Percentiles rank a stretch among this genome's conserved stretches.
Evolutionary conservation across 2,888 invertebrate species (phyloP).

Genomic region (Masnerella sp.): DNA sequence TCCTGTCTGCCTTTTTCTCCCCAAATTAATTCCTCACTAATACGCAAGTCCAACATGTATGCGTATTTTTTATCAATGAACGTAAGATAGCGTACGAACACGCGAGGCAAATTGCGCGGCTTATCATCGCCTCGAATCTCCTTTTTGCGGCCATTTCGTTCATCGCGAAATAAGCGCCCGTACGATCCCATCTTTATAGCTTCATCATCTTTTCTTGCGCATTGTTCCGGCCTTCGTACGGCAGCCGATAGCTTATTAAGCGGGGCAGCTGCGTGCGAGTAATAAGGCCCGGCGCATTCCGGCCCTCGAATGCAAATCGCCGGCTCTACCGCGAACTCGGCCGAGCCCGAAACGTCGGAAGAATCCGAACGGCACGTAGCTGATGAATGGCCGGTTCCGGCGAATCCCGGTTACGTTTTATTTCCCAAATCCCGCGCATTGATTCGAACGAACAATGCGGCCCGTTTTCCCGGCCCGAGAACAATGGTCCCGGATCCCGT

Average conservation of each 20-base stretch:
- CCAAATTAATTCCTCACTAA: too few species aligned
- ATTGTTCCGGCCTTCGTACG: slow-evolving; percentile 66
- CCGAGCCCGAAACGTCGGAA: background rate
- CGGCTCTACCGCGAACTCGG: too few species aligned
- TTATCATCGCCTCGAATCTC: slow-evolving; percentile 26
- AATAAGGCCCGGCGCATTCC: slow-evolving; percentile 68
- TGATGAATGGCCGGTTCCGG: too few species aligned
- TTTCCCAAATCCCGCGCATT: slow-evolving; percentile 13
- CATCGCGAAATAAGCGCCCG: slow-evolving; percentile 28
- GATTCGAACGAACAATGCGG: slow-evolving; percentile 8
- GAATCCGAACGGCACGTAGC: slow-evolving; percentile 11
- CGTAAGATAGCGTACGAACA: too few species aligned
- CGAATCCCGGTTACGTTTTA: slow-evolving; percentile 1
- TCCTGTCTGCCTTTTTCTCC: too few species aligned
- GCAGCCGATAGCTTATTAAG: slow-evolving; percentile 76
- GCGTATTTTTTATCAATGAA: too few species aligned
- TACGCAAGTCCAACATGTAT: too few species aligned
- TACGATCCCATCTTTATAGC: slow-evolving; percentile 52
- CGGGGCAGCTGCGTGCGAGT: slow-evolving; percentile 74
- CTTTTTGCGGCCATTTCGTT: slow-evolving; percentile 21
- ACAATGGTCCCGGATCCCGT: slow-evolving; percentile 59
- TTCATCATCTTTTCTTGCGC: slow-evolving; percentile 52
- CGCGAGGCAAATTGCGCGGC: slow-evolving; percentile 14
- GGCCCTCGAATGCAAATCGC: slow-evolving; percentile 30
- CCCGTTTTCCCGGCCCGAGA: slow-evolving; percentile 33